A percentile compares a stretch with the other conserved stretches of the same genome.
Conservation (phyloP, 2,888 invertebrate species). For the Pogonocherus hispidulus region DNA sequence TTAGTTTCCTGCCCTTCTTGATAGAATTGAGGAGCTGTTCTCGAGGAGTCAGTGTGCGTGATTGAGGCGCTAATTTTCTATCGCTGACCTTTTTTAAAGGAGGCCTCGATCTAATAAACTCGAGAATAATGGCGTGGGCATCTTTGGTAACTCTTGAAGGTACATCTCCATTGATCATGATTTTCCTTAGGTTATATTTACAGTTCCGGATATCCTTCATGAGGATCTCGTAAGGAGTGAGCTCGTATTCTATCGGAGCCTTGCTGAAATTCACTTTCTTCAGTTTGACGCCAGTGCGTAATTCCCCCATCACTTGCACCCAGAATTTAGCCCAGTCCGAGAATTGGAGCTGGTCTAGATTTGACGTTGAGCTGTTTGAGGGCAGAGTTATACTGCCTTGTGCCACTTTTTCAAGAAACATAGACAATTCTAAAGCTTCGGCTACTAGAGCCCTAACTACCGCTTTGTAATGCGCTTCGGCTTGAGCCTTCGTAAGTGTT, state of each 20-base stretch:
- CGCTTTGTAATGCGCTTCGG: conserved; percentile 88
- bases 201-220: conserved; percentile 96
- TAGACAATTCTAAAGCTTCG: conserved; percentile 90
- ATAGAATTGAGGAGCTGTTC: conserved; percentile 91
- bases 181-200: conserved; percentile 90
- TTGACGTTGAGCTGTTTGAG: conserved; percentile 75
- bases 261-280: conserved; percentile 87
- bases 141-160: conserved; percentile 91
- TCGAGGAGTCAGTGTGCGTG: conserved; percentile 81
- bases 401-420: conserved; percentile 89
- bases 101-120: conserved; percentile 96
- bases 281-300: conserved; percentile 91
- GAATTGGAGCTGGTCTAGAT: conserved; percentile 86
- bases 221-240: conserved; percentile 96
- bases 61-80: conserved; percentile 83
- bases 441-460: conserved; percentile 93
- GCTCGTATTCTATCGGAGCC: conserved; percentile 89
- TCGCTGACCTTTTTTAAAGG: conserved; percentile 93
- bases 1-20: conserved; percentile 79
- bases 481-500: conserved; percentile 71
- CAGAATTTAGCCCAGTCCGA: conserved; percentile 96
- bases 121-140: conserved; percentile 95
- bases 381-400: conserved; percentile 77
- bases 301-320: conserved; percentile 94
- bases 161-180: conserved; percentile 85